These are phyloP conservation scores for Dione juno DNA, from an alignment of 2,888 invertebrate genomes.

Conservation along the genomic window DNA sequence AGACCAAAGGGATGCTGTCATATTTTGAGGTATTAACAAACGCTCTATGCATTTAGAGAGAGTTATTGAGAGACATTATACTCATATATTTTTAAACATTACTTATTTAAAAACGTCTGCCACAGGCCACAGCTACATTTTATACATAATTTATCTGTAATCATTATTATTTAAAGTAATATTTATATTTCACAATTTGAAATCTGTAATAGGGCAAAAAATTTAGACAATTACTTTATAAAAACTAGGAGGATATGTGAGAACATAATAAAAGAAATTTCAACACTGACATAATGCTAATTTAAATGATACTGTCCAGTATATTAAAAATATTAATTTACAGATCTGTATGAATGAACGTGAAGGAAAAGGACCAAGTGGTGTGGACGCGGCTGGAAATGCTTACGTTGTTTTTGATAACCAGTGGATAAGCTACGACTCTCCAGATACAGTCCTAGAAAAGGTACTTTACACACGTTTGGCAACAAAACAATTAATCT, in stretches of 20 bases:
- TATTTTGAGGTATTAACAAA: constrained; percentile 86
- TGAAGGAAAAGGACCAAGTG: constrained; percentile 79
- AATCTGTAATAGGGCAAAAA: too few relatives aligned
- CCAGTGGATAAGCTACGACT: constrained; percentile 93
- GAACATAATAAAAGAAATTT: too few relatives aligned
- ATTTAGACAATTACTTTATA: too few relatives aligned
- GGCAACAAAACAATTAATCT: background rate
- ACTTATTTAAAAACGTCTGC: too few relatives aligned
- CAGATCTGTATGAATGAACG: constrained; percentile 84
- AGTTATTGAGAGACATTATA: too few relatives aligned
- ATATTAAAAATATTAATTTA: constrained; percentile 30
- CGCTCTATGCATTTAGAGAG: too few relatives aligned
- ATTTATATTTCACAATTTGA: too few relatives aligned
- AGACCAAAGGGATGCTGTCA: constrained; percentile 86
- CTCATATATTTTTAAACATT: too few relatives aligned
- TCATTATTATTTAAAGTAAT: too few relatives aligned
- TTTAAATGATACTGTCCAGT: background rate
- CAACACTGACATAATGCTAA: background rate
- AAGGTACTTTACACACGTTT: constrained; percentile 79
- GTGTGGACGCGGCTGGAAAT: constrained; percentile 85
- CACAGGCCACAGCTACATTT: too few relatives aligned
- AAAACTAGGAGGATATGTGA: too few relatives aligned
- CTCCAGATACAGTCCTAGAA: constrained; percentile 84
- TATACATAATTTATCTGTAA: too few relatives aligned
- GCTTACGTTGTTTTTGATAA: constrained; percentile 87